Conservation (phyloP, 2,797 vertebrate species). For the Siniperca obscura region DNA sequence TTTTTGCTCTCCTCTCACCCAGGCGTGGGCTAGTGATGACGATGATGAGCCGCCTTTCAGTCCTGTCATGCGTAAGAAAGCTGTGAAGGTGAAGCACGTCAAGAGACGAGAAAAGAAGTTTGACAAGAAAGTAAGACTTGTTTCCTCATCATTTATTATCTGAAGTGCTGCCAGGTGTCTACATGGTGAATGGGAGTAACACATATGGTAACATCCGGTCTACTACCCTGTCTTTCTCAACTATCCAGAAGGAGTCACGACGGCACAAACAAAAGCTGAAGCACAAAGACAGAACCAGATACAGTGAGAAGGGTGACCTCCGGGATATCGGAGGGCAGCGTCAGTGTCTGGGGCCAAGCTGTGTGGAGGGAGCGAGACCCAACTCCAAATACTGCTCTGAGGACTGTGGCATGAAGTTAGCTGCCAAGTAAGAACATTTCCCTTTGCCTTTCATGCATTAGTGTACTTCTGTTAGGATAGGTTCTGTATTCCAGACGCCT, state of each 20-base stretch:
- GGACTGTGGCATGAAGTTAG: constrained; percentile 95
- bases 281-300: constrained; percentile 90
- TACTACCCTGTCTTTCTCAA: background rate
- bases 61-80: constrained; percentile 91
- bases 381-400: constrained; percentile 95
- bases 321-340: constrained; percentile 85
- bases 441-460: background rate
- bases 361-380: constrained; percentile 85
- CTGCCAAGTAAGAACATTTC: constrained; percentile 87
- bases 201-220: background rate
- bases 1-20: constrained; percentile 2
- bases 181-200: background rate
- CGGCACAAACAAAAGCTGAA: constrained; percentile 94
- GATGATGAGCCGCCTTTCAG: constrained; percentile 91
- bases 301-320: constrained; percentile 85
- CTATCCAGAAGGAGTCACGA: constrained; percentile 89
- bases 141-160: background rate
- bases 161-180: background rate
- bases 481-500: background rate
- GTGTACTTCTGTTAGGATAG: background rate
- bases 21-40: constrained; percentile 92
- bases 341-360: constrained; percentile 94
- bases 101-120: constrained; percentile 96
- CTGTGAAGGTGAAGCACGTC: constrained; percentile 96
- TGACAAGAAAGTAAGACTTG: constrained; percentile 90